A percentile compares a stretch with the other conserved stretches of the same genome.
phyloP scores from a whole-genome alignment of 2,113 vertebrate species.

The Hystrix cristata region DNA sequence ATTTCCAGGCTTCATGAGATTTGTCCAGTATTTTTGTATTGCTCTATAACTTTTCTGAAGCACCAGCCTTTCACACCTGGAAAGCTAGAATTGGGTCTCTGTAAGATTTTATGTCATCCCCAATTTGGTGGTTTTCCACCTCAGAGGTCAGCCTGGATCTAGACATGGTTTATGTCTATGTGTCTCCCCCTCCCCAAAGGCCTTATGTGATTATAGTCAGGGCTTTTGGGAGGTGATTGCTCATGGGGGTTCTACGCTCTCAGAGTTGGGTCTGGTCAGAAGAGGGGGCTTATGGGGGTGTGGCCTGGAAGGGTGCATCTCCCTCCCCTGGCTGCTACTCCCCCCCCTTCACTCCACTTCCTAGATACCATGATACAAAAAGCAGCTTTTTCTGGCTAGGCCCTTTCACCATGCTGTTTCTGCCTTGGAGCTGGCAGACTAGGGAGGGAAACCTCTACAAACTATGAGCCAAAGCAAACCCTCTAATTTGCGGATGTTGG shows the following conservation, averaged over 20 bases:
- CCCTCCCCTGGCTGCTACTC: neutral
- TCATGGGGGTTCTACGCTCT: neutral
- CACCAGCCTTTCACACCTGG: neutral
- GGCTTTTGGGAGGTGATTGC: neutral
- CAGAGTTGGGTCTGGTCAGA: neutral
- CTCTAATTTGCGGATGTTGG: neutral
- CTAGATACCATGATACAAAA: neutral
- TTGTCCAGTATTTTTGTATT: neutral
- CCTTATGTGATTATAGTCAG: neutral
- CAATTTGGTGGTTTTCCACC: fast-evolving
- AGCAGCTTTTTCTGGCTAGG: neutral
- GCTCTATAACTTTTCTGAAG: neutral
- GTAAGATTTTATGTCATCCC: neutral
- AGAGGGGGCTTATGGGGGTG: neutral
- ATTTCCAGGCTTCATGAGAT: neutral
- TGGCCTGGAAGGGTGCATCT: neutral
- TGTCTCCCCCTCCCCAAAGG: neutral
- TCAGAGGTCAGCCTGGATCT: neutral
- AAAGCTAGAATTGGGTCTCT: neutral
- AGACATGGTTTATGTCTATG: neutral
- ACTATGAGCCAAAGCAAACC: neutral
- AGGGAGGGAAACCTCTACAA: too few relatives aligned
- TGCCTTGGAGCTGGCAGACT: neutral
- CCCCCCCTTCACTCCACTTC: neutral
- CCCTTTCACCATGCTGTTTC: neutral